Conservation (phyloP, 2,113 vertebrate species). For the Myrmecophaga tridactyla region DNA sequence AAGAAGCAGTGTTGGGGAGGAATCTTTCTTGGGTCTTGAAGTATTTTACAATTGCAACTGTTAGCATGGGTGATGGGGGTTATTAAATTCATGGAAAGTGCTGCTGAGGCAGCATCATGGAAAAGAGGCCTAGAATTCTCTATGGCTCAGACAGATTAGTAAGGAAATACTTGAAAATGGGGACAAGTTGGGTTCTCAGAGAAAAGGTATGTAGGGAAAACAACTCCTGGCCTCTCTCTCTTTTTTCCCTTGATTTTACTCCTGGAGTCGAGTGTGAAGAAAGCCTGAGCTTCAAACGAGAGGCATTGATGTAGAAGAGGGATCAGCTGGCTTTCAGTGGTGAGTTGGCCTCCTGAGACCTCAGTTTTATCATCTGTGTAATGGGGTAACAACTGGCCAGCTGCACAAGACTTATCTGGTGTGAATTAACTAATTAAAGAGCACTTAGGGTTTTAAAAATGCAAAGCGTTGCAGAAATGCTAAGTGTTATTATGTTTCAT, state of each 20-base stretch:
- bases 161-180: background rate
- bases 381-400: background rate
- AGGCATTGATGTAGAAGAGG: background rate
- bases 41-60: background rate
- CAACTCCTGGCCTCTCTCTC: background rate
- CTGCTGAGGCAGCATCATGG: background rate
- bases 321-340: background rate
- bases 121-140: background rate
- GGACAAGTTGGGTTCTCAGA: background rate
- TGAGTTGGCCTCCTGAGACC: background rate
- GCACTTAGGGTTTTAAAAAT: slow-evolving; percentile 39
- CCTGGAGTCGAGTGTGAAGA: background rate
- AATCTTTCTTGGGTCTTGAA: background rate
- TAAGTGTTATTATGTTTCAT: slow-evolving; percentile 53
- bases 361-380: slow-evolving; percentile 25
- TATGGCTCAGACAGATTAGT: background rate
- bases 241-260: background rate
- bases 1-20: background rate
- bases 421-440: slow-evolving; percentile 34
- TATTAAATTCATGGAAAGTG: background rate
- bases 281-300: background rate
- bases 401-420: background rate
- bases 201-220: background rate
- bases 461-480: slow-evolving; percentile 46
- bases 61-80: background rate